These are phyloP conservation scores for Tapirus terrestris DNA, from an alignment of 2,113 vertebrate species.

Conservation along the genomic window DNA sequence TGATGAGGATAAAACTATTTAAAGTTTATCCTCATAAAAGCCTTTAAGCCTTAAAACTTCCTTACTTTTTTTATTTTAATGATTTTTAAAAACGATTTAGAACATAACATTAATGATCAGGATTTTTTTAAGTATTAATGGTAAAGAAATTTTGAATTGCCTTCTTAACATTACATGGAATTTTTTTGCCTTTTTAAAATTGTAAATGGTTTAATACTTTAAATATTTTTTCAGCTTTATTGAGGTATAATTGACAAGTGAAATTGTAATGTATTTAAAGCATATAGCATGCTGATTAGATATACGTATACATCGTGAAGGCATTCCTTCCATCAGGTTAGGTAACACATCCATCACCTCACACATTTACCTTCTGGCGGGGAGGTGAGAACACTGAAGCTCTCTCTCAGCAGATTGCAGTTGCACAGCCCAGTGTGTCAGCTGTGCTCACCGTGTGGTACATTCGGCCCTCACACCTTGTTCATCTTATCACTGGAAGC, in stretches of 20 bases:
- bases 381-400: background rate
- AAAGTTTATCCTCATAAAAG: too few relatives aligned
- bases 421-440: background rate
- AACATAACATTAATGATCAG: background rate
- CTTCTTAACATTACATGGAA: background rate
- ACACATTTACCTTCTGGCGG: background rate
- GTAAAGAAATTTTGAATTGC: constrained; percentile 51
- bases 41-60: background rate
- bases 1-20: constrained; percentile 1
- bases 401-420: background rate
- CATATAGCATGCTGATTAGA: background rate
- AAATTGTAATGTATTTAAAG: background rate
- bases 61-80: background rate
- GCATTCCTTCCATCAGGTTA: background rate
- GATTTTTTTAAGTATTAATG: constrained; percentile 6
- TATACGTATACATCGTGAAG: background rate
- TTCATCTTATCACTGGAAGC: background rate
- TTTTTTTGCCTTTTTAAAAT: background rate
- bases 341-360: background rate
- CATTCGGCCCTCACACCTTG: background rate
- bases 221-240: background rate
- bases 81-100: background rate
- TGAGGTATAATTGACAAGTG: background rate
- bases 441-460: background rate
- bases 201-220: background rate